Conservation (phyloP, 1,140 invertebrate genomes). For the Meteorus sp. region DNA sequence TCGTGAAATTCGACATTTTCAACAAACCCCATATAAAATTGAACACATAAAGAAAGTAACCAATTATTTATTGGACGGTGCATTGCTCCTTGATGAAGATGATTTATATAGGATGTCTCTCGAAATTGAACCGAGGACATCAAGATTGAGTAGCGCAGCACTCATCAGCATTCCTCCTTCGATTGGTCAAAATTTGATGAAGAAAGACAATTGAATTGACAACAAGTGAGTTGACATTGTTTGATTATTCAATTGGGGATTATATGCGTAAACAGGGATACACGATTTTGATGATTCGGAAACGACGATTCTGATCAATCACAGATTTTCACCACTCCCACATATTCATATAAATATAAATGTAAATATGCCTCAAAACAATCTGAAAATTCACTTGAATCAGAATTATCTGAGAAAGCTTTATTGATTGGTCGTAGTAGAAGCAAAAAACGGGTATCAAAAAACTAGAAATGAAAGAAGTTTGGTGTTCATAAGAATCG, state of each 20-base stretch:
- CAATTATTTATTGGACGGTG: conserved; percentile 80
- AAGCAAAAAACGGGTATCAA: neutral
- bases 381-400: too few species aligned
- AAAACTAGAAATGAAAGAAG: too few species aligned
- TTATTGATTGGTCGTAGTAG: too few species aligned
- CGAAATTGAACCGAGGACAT: conserved; percentile 79
- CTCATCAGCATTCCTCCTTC: conserved; percentile 39
- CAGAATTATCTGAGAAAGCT: too few species aligned
- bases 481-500: too few species aligned
- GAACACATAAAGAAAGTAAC: conserved; percentile 80
- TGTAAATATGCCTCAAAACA: too few species aligned
- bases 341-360: too few species aligned
- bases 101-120: conserved; percentile 82
- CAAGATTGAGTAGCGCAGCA: conserved; percentile 61
- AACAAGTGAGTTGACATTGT: neutral
- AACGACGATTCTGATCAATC: too few species aligned
- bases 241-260: too few species aligned
- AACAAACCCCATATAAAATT: conserved; percentile 91
- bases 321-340: too few species aligned
- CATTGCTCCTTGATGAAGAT: conserved; percentile 77
- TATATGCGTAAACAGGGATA: too few species aligned
- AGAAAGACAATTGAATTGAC: conserved; percentile 7
- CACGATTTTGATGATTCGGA: too few species aligned
- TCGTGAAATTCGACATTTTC: conserved; percentile 87
- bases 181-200: conserved; percentile 29